Conservation (phyloP, 37 sponge, comb jelly and placozoan genomes). For the Haliclona indistincta region DNA sequence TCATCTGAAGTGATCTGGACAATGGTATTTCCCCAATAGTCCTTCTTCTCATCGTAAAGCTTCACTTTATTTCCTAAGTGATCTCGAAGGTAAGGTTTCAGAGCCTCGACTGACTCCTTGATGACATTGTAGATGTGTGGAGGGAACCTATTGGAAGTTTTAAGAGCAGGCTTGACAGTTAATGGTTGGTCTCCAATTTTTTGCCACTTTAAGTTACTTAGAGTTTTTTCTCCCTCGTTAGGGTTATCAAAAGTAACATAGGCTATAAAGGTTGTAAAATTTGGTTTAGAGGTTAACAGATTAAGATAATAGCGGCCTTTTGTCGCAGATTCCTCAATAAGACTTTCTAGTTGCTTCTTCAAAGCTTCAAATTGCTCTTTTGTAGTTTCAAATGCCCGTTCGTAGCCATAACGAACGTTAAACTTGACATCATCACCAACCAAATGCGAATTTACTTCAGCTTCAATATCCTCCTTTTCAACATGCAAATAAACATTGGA, state of each 20-base stretch:
- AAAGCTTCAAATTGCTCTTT: background rate
- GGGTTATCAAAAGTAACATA: slow-evolving; percentile 27
- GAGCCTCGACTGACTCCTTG: background rate
- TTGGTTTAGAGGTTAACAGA: slow-evolving; percentile 1
- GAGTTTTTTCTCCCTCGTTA: slow-evolving; percentile 17
- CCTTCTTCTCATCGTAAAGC: background rate
- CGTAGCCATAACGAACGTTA: slow-evolving; percentile 15
- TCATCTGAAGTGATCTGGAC: slow-evolving; percentile 38
- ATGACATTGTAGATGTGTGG: slow-evolving; percentile 11
- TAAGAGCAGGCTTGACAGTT: slow-evolving; percentile 15
- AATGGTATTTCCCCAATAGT: background rate
- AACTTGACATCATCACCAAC: background rate
- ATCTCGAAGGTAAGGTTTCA: background rate
- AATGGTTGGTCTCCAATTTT: slow-evolving; percentile 12
- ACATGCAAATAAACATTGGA: slow-evolving; percentile 11
- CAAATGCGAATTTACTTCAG: background rate
- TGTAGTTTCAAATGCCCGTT: slow-evolving; percentile 40
- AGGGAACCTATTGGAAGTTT: background rate
- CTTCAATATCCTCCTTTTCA: slow-evolving; percentile 13
- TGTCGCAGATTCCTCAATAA: background rate
- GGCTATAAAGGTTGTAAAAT: slow-evolving; percentile 5
- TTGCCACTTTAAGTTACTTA: background rate
- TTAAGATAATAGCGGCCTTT: slow-evolving; percentile 5
- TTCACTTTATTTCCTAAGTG: background rate
- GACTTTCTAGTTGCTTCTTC: background rate